Percentiles rank a stretch among this genome's conserved stretches.
Evolutionary conservation across 2,797 vertebrate species (phyloP).

Genomic region (Cryptoblepharus egeriae): DNA sequence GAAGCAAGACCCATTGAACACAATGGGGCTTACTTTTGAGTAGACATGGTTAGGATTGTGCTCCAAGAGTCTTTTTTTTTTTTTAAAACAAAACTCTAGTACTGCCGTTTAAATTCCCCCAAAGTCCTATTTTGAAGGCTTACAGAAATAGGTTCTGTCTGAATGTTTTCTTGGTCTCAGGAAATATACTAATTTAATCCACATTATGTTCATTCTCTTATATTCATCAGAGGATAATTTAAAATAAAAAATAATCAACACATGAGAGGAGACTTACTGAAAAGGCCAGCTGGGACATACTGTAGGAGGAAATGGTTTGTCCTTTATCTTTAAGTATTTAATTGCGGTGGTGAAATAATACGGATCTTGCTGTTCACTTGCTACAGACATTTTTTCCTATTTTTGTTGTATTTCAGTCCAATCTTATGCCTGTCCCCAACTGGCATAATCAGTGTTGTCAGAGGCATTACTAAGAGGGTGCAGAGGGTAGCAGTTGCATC

Average conservation of each 20-base stretch:
- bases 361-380: constrained; percentile 41
- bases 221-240: constrained; percentile 11
- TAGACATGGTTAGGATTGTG: too few species aligned
- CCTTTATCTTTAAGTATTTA: constrained; percentile 35
- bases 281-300: constrained; percentile 3
- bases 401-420: constrained; percentile 5
- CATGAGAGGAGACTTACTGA: constrained; percentile 8
- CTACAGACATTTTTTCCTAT: constrained; percentile 12
- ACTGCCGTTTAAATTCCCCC: not conserved
- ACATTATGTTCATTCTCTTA: constrained; percentile 11
- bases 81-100: constrained; percentile 17
- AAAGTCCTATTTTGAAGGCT: constrained; percentile 13
- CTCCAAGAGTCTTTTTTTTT: too few species aligned
- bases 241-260: constrained; percentile 25
- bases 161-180: constrained; percentile 7
- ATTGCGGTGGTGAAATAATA: constrained; percentile 48
- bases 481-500: too few species aligned
- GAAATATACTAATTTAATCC: not conserved
- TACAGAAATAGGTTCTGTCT: not conserved
- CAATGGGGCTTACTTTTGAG: too few species aligned
- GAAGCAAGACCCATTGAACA: too few species aligned
- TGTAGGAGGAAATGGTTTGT: constrained; percentile 7
- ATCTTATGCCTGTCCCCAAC: too few species aligned
- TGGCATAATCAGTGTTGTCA: too few species aligned
- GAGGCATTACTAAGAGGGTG: too few species aligned